Percentiles rank a stretch among this genome's conserved stretches.
Evolutionary conservation across 2,797 vertebrate species (phyloP).

Genomic region (Malacoraja senta): DNA sequence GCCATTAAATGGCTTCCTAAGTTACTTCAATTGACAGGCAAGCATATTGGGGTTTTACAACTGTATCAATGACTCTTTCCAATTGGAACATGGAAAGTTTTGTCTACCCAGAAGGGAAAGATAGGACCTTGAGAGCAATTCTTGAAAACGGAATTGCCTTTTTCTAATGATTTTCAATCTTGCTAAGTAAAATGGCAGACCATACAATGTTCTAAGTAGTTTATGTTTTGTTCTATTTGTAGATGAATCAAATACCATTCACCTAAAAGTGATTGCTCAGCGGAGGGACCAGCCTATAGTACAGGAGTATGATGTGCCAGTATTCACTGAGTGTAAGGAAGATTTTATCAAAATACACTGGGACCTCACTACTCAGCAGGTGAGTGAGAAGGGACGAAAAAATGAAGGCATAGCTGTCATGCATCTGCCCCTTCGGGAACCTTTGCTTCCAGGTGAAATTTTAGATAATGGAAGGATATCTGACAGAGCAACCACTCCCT

Average conservation of each 20-base stretch:
- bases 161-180: neutral
- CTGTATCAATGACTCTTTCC: neutral
- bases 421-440: no score
- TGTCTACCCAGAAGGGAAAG: neutral
- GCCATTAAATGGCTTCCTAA: neutral
- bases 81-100: neutral
- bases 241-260: slow-evolving; percentile 96
- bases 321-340: slow-evolving; percentile 90
- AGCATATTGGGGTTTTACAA: neutral
- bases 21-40: neutral
- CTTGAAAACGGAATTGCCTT: neutral
- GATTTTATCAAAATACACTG: slow-evolving; percentile 88
- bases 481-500: neutral
- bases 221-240: neutral
- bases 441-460: neutral
- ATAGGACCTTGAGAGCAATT: neutral
- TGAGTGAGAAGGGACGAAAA: slow-evolving; percentile 43
- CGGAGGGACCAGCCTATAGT: slow-evolving; percentile 81
- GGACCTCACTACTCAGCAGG: slow-evolving; percentile 98
- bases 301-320: slow-evolving; percentile 95
- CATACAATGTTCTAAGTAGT: neutral
- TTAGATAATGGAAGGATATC: no score
- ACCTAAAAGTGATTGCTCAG: slow-evolving; percentile 87
- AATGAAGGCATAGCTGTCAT: neutral
- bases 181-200: neutral